Conservation (phyloP, 2,888 invertebrate species). For the Melanotus villosus region DNA sequence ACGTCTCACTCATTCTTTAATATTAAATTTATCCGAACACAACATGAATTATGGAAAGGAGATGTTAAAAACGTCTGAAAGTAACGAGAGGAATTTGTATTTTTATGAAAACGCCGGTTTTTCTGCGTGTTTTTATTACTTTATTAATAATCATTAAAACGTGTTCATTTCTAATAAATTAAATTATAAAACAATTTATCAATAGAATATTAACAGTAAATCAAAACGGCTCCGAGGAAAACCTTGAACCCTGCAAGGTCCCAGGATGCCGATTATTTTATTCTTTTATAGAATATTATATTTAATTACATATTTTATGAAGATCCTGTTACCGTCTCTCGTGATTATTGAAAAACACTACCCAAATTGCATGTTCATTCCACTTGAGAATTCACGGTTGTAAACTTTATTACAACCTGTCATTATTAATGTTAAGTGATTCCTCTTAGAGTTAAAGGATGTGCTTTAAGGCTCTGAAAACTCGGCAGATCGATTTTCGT, state of each 20-base stretch:
- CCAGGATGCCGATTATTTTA: conserved; percentile 16
- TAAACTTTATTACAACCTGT: not conserved
- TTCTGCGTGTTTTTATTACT: not conserved
- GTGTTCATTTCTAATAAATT: conserved; percentile 15
- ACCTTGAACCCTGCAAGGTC: conserved; percentile 27
- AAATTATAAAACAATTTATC: conserved; percentile 22
- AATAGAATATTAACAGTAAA: conserved; percentile 15
- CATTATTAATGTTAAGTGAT: not conserved
- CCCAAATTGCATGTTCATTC: conserved; percentile 20
- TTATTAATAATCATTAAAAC: not conserved
- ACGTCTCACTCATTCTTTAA: not conserved
- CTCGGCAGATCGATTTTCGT: too few relatives aligned
- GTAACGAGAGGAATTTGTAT: too few relatives aligned
- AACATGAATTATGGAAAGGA: not conserved
- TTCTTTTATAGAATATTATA: not conserved
- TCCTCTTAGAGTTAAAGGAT: too few relatives aligned
- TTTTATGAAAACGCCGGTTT: not conserved
- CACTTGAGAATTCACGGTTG: not conserved
- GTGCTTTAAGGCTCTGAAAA: too few relatives aligned
- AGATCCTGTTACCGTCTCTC: conserved; percentile 27
- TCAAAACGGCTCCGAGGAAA: conserved; percentile 2
- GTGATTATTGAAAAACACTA: conserved; percentile 2
- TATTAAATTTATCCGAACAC: not conserved
- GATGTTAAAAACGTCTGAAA: not conserved
- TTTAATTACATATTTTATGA: conserved; percentile 10